These are phyloP conservation scores for Tragelaphus oryx DNA, from an alignment of 2,797 vertebrate species.

Conservation along the genomic window DNA sequence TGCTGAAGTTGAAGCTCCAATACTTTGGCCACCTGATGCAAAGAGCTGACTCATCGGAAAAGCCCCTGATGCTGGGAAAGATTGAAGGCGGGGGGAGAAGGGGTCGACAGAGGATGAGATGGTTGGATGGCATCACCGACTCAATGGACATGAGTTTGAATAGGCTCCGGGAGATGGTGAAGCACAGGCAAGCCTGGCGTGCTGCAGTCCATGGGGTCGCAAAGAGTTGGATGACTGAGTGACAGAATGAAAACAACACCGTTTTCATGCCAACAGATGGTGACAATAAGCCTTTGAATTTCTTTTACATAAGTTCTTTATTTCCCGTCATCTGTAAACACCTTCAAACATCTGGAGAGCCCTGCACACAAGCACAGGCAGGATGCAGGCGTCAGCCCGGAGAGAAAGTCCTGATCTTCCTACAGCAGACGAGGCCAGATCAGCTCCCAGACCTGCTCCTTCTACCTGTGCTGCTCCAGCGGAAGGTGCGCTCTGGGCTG, in stretches of 20 bases:
- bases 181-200: background rate
- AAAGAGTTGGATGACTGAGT: fast-evolving
- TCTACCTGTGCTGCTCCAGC: background rate
- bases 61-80: background rate
- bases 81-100: background rate
- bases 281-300: background rate
- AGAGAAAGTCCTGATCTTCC: background rate
- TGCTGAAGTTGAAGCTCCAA: background rate
- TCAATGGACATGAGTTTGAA: background rate
- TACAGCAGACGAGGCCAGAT: background rate
- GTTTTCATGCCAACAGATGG: background rate
- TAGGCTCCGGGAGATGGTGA: background rate
- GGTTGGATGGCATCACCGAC: background rate
- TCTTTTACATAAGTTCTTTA: background rate
- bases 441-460: background rate
- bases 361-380: background rate
- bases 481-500: background rate
- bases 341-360: background rate
- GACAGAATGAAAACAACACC: background rate
- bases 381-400: fast-evolving
- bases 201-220: background rate
- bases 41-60: background rate
- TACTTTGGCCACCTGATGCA: background rate
- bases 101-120: background rate
- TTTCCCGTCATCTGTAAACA: background rate